These are phyloP conservation scores for Virgularia gustaviana DNA, from an alignment of 92 coral and sea anemone genomes.

Conservation along the genomic window DNA sequence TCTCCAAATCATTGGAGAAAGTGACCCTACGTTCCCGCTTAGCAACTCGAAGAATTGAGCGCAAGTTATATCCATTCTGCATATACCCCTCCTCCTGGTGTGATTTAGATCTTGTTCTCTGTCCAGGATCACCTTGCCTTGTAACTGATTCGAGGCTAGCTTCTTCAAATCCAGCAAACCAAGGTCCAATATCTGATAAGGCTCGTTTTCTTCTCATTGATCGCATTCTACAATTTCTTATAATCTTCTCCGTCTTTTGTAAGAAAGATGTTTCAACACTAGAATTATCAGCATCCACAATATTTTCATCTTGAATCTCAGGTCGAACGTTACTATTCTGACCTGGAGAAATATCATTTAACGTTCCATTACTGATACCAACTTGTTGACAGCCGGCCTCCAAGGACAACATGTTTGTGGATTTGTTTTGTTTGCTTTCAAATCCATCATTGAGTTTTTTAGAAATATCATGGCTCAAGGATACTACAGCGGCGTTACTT, in stretches of 20 bases:
- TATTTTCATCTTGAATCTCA: neutral
- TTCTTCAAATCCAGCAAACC: neutral
- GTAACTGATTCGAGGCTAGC: neutral
- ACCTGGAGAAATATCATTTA: too few relatives aligned
- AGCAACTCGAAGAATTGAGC: too few relatives aligned
- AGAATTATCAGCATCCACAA: neutral
- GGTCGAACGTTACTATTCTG: neutral
- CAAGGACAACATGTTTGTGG: too few relatives aligned
- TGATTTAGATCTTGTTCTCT: neutral
- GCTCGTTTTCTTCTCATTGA: neutral
- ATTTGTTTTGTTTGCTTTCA: too few relatives aligned
- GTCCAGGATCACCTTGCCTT: neutral
- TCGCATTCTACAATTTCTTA: conserved; percentile 19
- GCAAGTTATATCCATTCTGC: too few relatives aligned
- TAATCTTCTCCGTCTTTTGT: conserved; percentile 3
- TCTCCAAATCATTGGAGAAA: conserved; percentile 10
- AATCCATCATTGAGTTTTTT: too few relatives aligned
- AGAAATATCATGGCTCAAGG: too few relatives aligned
- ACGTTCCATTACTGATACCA: too few relatives aligned
- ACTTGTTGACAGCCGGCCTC: too few relatives aligned
- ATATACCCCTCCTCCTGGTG: too few relatives aligned
- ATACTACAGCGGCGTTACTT: too few relatives aligned
- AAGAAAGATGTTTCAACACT: neutral
- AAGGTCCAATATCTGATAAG: too few relatives aligned
- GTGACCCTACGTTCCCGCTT: conserved; percentile 20